phyloP scores from a whole-genome alignment of 2,113 vertebrate species.

The Felis catus region DNA sequence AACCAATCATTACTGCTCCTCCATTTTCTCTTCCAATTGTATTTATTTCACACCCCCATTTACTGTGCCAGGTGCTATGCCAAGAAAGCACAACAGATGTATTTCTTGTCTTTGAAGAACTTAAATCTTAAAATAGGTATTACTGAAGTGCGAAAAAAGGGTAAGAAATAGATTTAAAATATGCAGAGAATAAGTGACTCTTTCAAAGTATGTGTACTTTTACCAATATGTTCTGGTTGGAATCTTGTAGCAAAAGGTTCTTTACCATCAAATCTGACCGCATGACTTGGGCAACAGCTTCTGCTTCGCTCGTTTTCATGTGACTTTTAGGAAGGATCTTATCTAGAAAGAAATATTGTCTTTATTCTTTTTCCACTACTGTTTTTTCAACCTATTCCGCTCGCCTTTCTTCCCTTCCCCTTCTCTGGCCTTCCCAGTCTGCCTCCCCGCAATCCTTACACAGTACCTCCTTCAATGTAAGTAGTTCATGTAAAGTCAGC shows the following conservation, averaged over 20 bases:
- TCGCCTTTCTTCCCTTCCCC: too few relatives aligned
- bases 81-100: slow-evolving; percentile 67
- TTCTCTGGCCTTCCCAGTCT: too few relatives aligned
- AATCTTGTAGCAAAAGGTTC: background rate
- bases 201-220: background rate
- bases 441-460: background rate
- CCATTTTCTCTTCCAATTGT: slow-evolving; percentile 20
- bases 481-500: background rate
- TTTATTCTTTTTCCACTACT: background rate
- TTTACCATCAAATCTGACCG: background rate
- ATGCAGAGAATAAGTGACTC: background rate
- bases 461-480: background rate
- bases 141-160: slow-evolving; percentile 18
- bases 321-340: background rate
- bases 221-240: background rate
- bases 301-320: background rate
- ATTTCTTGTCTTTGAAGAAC: slow-evolving; percentile 63
- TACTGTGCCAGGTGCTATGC: background rate
- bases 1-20: background rate
- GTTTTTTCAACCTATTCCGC: background rate
- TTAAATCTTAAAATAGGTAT: slow-evolving; percentile 57
- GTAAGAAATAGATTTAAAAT: slow-evolving; percentile 35
- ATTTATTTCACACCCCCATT: slow-evolving; percentile 51
- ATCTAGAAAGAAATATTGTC: background rate
- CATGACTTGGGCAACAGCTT: background rate